Conservation (phyloP, 1,140 invertebrate species). For the Leptinotarsa undecemlineata region DNA sequence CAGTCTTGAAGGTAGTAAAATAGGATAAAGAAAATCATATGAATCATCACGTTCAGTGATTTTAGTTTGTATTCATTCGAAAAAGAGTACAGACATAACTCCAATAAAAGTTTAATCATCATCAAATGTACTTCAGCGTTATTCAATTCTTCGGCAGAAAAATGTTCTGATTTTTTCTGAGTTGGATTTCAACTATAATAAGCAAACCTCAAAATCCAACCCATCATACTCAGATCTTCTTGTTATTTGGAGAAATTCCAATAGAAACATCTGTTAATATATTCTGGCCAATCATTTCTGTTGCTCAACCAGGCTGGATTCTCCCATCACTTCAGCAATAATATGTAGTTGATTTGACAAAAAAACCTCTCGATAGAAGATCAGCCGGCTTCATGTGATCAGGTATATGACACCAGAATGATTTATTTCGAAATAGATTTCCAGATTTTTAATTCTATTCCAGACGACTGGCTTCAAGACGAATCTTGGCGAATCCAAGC, state of each 20-base stretch:
- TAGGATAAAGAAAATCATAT: not conserved
- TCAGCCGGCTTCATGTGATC: not conserved
- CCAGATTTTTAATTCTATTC: not conserved
- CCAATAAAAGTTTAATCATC: not conserved
- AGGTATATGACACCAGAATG: not conserved
- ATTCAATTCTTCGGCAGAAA: not conserved
- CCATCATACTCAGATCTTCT: not conserved
- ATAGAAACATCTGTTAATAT: not conserved
- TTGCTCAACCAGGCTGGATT: not conserved
- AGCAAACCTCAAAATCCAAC: not conserved
- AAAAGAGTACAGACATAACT: not conserved
- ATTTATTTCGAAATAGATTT: not conserved
- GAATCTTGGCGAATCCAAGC: not conserved
- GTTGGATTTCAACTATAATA: not conserved
- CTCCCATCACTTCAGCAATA: not conserved
- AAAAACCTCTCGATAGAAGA: not conserved
- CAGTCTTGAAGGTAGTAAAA: conserved; percentile 2
- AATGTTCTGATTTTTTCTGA: not conserved
- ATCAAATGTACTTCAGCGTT: not conserved
- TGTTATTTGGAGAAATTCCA: not conserved
- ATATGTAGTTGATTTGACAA: not conserved
- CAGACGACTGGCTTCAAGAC: not conserved
- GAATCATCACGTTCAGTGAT: conserved; percentile 1
- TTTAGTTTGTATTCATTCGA: not conserved
- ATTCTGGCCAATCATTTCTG: not conserved